Conservation (phyloP, 2,113 vertebrate genomes). For the Pygoscelis adeliae region DNA sequence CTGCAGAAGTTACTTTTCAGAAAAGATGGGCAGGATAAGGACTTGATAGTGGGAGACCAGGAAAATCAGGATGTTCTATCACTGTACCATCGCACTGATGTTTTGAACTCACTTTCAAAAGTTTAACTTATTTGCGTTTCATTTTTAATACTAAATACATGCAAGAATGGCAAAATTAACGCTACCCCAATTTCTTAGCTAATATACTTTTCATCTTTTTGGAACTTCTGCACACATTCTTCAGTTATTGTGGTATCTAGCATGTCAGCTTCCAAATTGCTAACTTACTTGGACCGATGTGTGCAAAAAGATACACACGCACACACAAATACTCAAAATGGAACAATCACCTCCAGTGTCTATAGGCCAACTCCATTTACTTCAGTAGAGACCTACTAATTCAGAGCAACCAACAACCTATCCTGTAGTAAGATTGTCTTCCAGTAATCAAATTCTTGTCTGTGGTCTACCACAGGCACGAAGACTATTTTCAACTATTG, state of each 20-base stretch:
- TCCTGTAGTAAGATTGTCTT: background rate
- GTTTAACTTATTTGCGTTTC: background rate
- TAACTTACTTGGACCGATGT: background rate
- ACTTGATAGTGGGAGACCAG: background rate
- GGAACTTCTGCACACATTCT: background rate
- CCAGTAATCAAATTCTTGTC: background rate
- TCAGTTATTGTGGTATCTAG: background rate
- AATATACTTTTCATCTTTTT: background rate
- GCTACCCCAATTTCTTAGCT: background rate
- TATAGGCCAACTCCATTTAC: background rate
- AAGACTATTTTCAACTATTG: background rate
- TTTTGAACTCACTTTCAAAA: background rate
- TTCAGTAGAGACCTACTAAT: background rate
- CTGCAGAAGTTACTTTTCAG: background rate
- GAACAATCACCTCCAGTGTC: background rate
- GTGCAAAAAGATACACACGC: background rate
- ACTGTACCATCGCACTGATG: rapidly evolving
- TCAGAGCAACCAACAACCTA: background rate
- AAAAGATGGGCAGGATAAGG: background rate
- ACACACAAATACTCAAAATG: background rate
- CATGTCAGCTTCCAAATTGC: background rate
- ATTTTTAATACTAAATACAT: background rate
- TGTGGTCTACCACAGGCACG: background rate
- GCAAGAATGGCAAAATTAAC: background rate
- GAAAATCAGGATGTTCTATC: background rate